Conservation (phyloP, 1,140 invertebrate species). For the Sarcophaga bullata region DNA sequence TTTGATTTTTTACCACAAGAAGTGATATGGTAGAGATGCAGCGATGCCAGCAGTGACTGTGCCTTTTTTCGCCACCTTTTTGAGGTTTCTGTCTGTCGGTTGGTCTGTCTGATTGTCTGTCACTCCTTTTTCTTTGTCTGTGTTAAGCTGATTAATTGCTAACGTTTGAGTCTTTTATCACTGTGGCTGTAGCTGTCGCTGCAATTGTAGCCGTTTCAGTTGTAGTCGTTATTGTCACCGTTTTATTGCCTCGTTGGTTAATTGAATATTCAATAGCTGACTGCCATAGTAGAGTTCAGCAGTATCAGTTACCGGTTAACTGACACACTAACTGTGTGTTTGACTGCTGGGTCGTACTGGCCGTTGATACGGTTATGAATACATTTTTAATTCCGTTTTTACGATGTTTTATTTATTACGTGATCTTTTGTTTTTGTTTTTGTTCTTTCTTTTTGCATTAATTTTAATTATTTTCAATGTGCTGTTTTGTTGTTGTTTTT, state of each 20-base stretch:
- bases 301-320: no score
- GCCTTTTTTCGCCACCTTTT: no score
- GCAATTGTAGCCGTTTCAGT: background rate
- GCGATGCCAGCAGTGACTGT: no score
- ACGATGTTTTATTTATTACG: constrained; percentile 16
- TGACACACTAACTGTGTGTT: background rate
- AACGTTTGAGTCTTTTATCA: background rate
- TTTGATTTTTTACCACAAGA: no score
- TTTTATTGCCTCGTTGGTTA: background rate
- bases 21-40: no score
- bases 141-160: constrained; percentile 28
- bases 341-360: background rate
- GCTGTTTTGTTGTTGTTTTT: no score
- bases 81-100: background rate
- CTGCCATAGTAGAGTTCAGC: background rate
- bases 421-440: background rate
- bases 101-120: background rate
- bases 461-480: no score
- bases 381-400: background rate
- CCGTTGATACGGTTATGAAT: background rate
- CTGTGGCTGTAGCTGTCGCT: background rate
- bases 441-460: no score
- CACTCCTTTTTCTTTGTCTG: background rate
- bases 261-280: constrained; percentile 35
- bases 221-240: background rate